Conservation (phyloP, 2,113 vertebrate genomes). For the Sinocyclocheilus anophthalmus region DNA sequence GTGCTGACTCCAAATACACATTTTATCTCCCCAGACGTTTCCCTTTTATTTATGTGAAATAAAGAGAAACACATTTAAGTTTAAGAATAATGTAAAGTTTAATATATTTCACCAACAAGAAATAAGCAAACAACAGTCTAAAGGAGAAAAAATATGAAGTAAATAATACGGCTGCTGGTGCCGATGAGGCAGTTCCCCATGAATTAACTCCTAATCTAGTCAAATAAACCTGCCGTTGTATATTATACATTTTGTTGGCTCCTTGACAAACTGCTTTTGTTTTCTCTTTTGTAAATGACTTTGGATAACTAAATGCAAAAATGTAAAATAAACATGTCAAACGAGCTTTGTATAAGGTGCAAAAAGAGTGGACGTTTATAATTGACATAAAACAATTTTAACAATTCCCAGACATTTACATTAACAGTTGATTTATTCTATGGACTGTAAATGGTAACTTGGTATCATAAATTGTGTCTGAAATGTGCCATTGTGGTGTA, state of each 20-base stretch:
- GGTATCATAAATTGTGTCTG: neutral
- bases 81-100: neutral
- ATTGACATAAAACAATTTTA: neutral
- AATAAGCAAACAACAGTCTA: neutral
- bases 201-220: neutral
- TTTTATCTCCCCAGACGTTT: neutral
- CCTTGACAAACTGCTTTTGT: too few species aligned
- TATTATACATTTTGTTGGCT: too few species aligned
- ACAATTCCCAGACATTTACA: neutral
- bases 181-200: neutral
- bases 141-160: too few species aligned
- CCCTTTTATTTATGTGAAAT: neutral
- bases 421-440: neutral
- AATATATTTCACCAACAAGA: neutral
- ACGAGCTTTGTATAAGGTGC: neutral
- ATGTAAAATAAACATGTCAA: neutral
- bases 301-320: too few species aligned
- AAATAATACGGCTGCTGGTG: neutral
- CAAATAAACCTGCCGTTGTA: too few species aligned
- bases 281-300: too few species aligned
- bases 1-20: neutral
- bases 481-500: neutral
- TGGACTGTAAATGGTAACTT: neutral
- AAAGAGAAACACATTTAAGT: neutral
- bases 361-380: neutral